Evolutionary conservation across 2,797 vertebrate genomes (phyloP), one percentile per base, ranked within the genome.

Genomic region (Florisuga fusca): DNA sequence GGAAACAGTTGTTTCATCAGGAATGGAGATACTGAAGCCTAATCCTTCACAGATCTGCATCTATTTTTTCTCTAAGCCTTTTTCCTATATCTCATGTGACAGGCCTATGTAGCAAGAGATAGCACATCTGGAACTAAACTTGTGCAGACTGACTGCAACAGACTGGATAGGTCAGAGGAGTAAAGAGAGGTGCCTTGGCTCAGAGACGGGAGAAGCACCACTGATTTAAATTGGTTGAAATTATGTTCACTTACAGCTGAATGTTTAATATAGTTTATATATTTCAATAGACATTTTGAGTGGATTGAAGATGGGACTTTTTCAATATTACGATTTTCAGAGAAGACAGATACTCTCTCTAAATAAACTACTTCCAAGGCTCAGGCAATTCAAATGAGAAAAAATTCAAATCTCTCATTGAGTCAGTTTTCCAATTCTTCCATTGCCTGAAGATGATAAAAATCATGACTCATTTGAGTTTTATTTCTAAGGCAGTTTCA

Each of bases 271-370:
- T 61, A 34, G 78, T 78, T 94, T 69, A 19, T 27, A 27, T 23
- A 20, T 43, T 67, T 90, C 34, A 64, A 34, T 15, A 75, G 41
- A 45, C 6, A 58, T 71, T 83, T 89, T 87, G 69, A 96, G 63
- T 90, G 41, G 36, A 74, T 74, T 93, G 59, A 95, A 96, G 62
- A 64, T 89, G 48, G 36, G 33, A 16, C 84, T 90, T 96, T 71
- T 96, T 92, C 96, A 84, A 95, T 79, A 93, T 89, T 92, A 93
- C 95, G 63, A 69, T 71, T 96, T 96, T 94, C 61, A 62, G 87
- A 93, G 63, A 92, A 95, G 85, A 82, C 53, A 95, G 73, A 54
- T 76, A n/a, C 9, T 81, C 66, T 87, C 76, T 94, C 69, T 59
- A 63, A 92, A 95, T 95, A 84, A 95, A 97, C 74, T 88, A 71